These are phyloP conservation scores for Sinosuthora webbiana DNA, from an alignment of 2,113 vertebrate species.

Conservation along the genomic window DNA sequence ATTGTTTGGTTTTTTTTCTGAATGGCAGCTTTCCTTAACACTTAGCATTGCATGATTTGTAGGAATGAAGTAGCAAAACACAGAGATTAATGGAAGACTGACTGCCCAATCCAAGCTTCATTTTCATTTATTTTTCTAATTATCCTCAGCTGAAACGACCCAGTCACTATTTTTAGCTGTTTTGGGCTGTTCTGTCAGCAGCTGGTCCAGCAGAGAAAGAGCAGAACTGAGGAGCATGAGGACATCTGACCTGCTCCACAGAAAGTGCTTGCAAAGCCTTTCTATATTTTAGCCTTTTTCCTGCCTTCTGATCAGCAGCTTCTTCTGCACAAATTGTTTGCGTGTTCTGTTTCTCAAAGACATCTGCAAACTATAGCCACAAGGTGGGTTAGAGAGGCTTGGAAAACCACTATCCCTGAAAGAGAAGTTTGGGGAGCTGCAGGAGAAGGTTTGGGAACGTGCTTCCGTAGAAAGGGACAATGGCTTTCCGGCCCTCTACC, in stretches of 20 bases:
- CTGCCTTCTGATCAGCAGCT: neutral
- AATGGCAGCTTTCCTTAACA: neutral
- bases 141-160: neutral
- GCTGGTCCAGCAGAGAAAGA: neutral
- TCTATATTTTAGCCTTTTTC: neutral
- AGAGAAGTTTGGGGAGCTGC: neutral
- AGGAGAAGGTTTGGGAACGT: neutral
- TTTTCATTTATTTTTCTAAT: slow-evolving; percentile 3
- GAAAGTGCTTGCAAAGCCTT: neutral
- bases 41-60: neutral
- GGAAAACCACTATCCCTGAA: neutral
- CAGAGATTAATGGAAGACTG: neutral
- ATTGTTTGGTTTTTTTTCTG: neutral
- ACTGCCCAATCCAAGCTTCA: neutral
- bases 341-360: neutral
- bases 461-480: neutral
- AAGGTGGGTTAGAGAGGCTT: neutral
- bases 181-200: neutral
- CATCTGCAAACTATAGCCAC: neutral
- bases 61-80: neutral
- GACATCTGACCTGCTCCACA: neutral
- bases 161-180: neutral
- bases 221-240: neutral
- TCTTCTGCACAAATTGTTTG: neutral
- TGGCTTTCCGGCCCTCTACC: neutral